Base-by-base conservation (phyloP, 2,797 vertebrate species). In the Acanthurus leucopareius region DNA sequence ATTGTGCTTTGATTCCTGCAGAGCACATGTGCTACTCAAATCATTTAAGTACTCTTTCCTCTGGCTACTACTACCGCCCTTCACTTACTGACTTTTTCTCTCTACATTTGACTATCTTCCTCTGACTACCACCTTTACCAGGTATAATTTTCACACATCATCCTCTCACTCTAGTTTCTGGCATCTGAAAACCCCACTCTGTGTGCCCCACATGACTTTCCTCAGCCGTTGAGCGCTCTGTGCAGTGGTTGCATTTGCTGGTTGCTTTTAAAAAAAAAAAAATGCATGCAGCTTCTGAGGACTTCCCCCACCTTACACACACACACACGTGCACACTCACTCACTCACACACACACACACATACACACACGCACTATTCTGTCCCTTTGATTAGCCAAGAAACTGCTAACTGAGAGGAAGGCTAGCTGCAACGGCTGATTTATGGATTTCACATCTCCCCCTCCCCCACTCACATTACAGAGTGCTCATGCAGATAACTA, bases 401-500 rank as follows among this genome's bases (percentile, higher is more conserved):
- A 75, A 76, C 61, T 51, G 71, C 58, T 77, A 48, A 45, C 56
- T 15, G 11, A 67, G 61, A 70, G 40, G 32, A 69, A 22, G 52
- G 57, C 79, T 49, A 35, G 48, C 79, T 75, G 84, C 83, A 80
- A 74, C 7, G 28, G 80, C 73, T 86, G 69, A 86, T 87, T 61
- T 87, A 86, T 87, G 83, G 78, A 88, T 86, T 91, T 88, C 72
- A 79, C 60, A 75, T 61, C 40, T 20, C 13, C 32, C 80, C 84
- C 69, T 66, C 86, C 88, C 86, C 72, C 87, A 75, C 71, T 65
- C 57, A 60, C 63, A 72, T 57, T 77, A 72, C 61, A 82, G 71
- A 73, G 75, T 77, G 75, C 77, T 89, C 80, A 86, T 89, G 88
- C 83, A 89, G 86, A 91, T 91, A 89, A 79, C 78, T 86, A 75